Evolutionary conservation across 2,888 invertebrate genomes (phyloP).

Genomic region (Arctia plantaginis): DNA sequence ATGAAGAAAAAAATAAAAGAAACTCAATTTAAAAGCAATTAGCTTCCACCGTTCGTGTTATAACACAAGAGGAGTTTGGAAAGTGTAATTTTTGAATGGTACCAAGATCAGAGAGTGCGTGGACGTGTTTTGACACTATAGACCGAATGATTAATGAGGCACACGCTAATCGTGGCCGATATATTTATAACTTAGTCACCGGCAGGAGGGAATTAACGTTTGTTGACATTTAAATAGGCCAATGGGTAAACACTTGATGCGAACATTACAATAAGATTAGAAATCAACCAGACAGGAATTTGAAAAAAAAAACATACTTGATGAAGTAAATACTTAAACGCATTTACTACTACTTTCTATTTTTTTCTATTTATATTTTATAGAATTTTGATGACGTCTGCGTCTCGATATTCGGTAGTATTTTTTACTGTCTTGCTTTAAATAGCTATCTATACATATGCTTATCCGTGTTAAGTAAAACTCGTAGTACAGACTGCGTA

Average conservation of each 20-base stretch:
- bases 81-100: conserved; percentile 66
- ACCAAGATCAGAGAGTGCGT: conserved; percentile 75
- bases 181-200: conserved; percentile 72
- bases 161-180: conserved; percentile 71
- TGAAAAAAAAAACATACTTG: not conserved
- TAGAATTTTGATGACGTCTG: too few relatives aligned
- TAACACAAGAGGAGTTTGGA: conserved; percentile 56
- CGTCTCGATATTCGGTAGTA: too few relatives aligned
- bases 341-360: too few relatives aligned
- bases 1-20: conserved; percentile 50
- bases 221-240: conserved; percentile 76
- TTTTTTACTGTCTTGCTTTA: too few relatives aligned
- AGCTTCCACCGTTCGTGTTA: conserved; percentile 57
- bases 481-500: too few relatives aligned
- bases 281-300: conserved; percentile 1
- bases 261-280: conserved; percentile 26
- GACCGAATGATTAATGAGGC: conserved; percentile 78
- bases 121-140: conserved; percentile 79
- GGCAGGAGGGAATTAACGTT: conserved; percentile 67
- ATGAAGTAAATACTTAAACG: too few relatives aligned
- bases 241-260: conserved; percentile 59
- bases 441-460: too few relatives aligned
- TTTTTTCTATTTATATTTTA: too few relatives aligned
- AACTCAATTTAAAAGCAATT: conserved; percentile 68
- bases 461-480: too few relatives aligned